Percentiles rank a stretch among this genome's conserved stretches.
Evolutionary conservation across 2,797 vertebrate genomes (phyloP).

Genomic region (Coilia nasus): DNA sequence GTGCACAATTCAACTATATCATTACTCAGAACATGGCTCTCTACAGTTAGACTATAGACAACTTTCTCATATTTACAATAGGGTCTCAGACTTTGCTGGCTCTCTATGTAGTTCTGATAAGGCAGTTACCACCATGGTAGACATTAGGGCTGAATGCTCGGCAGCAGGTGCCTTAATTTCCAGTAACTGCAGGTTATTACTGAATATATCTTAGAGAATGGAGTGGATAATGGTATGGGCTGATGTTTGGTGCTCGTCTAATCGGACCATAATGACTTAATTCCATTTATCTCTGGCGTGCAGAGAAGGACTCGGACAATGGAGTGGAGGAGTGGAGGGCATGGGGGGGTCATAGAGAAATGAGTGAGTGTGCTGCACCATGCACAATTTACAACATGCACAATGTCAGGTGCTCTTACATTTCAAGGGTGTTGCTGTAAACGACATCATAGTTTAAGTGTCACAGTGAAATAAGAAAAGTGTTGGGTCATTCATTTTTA

Average conservation of each 20-base stretch:
- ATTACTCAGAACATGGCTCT: background rate
- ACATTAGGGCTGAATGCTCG: slow-evolving; percentile 59
- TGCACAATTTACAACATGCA: background rate
- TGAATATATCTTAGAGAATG: slow-evolving; percentile 68
- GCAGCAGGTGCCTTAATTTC: slow-evolving; percentile 72
- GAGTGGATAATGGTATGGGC: slow-evolving; percentile 70
- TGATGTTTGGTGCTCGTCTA: slow-evolving; percentile 66
- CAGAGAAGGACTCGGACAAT: slow-evolving; percentile 33
- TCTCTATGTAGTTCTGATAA: slow-evolving; percentile 44
- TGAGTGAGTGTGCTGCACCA: background rate
- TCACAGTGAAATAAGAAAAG: background rate
- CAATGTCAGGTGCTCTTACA: background rate
- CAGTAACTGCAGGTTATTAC: slow-evolving; percentile 69
- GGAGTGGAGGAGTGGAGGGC: background rate
- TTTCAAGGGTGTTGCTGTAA: background rate
- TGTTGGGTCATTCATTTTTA: background rate
- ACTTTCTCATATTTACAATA: slow-evolving; percentile 21
- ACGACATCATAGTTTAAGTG: background rate
- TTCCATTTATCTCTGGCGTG: slow-evolving; percentile 65
- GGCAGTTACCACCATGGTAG: slow-evolving; percentile 60
- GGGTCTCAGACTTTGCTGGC: slow-evolving; percentile 28
- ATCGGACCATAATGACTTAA: slow-evolving; percentile 70
- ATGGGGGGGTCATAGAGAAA: slow-evolving; percentile 31
- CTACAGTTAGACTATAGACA: background rate
- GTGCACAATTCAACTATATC: background rate